Percentiles rank a stretch among this genome's conserved stretches.
phyloP scores from a whole-genome alignment of 2,888 invertebrate genomes.

The Trissolcus brochymenae region DNA sequence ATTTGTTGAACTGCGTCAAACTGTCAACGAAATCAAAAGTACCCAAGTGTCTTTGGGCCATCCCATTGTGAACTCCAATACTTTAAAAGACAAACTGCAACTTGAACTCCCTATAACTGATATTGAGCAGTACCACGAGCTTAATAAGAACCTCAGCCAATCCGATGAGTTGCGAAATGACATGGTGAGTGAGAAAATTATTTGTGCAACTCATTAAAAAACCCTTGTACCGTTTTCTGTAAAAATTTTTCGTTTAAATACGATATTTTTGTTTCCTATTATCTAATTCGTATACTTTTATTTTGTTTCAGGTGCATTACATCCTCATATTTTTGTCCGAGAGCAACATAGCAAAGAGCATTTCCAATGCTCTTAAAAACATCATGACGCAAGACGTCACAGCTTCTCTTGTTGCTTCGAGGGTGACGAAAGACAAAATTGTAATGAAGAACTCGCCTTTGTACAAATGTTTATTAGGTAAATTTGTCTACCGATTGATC shows the following conservation, averaged over 20 bases:
- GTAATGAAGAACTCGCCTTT: slow-evolving; percentile 1
- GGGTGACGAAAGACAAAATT: not conserved
- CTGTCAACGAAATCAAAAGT: not conserved
- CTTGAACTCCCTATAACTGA: not conserved
- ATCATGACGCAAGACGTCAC: not conserved
- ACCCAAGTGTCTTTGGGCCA: not conserved
- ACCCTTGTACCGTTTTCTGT: no score
- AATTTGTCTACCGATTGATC: no score
- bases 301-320: slow-evolving; percentile 1
- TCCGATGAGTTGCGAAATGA: not conserved
- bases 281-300: not conserved
- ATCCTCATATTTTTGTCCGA: not conserved
- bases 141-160: not conserved
- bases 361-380: not conserved
- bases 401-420: slow-evolving; percentile 1
- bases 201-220: not conserved
- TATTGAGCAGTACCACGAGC: not conserved
- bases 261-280: no score
- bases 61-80: not conserved
- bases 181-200: not conserved
- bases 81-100: not conserved
- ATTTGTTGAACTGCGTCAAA: not conserved
- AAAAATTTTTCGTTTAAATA: no score
- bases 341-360: not conserved
- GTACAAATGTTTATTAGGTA: not conserved